Evolutionary conservation across 2,797 vertebrate genomes (phyloP).

Genomic region (Hipposideros larvatus): DNA sequence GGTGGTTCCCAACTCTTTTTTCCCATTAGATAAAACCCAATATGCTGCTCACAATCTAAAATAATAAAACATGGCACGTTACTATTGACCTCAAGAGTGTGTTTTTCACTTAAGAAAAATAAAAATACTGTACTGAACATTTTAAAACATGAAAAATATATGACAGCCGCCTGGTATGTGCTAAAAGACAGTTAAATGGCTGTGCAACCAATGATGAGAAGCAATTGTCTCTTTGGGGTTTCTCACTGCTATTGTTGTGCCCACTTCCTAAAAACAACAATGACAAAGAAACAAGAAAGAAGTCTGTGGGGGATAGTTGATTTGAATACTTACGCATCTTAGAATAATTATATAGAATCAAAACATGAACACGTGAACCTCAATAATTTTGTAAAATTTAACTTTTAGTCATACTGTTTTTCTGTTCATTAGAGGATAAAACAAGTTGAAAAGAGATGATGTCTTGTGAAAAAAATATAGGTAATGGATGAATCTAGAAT

Average conservation of each 20-base stretch:
- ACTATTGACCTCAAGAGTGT: background rate
- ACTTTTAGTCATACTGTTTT: background rate
- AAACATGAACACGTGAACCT: background rate
- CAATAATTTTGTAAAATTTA: background rate
- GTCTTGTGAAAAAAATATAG: background rate
- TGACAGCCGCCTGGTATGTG: background rate
- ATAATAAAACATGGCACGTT: background rate
- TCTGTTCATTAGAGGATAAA: background rate
- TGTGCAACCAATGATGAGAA: background rate
- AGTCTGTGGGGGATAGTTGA: accelerated
- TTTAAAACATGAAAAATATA: background rate
- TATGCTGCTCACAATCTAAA: background rate
- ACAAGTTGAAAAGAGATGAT: background rate
- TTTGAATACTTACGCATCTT: background rate
- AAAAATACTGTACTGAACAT: background rate
- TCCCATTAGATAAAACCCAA: background rate
- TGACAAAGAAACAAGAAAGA: background rate
- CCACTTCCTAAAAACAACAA: background rate
- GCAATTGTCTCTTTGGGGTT: no score
- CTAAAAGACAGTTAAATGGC: background rate
- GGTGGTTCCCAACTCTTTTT: background rate
- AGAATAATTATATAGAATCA: background rate
- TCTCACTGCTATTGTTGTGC: background rate
- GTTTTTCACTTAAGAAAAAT: background rate
- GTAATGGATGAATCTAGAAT: background rate